Percentiles rank a stretch among this genome's conserved stretches.
Evolutionary conservation across 1,140 invertebrate species (phyloP).

Genomic region (Drosophila biarmipes): DNA sequence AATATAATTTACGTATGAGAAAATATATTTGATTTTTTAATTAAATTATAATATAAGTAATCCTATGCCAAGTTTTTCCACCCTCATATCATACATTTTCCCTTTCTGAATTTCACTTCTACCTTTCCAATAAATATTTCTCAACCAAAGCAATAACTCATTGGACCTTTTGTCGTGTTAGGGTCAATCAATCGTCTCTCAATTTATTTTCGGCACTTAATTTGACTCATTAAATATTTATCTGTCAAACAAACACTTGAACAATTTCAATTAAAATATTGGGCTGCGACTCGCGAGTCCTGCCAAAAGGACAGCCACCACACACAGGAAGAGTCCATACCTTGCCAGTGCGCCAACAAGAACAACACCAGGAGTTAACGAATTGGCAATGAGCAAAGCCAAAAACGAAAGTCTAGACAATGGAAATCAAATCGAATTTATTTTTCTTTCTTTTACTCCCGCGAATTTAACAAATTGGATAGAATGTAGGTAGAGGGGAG

Average conservation of each 20-base stretch:
- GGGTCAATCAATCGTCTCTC: constrained; percentile 24
- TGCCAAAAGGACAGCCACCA: constrained; percentile 27
- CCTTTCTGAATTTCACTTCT: not conserved
- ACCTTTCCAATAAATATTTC: not conserved
- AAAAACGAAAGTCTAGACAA: constrained; percentile 77
- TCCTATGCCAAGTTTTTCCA: too few relatives aligned
- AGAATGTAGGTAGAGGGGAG: constrained; percentile 19
- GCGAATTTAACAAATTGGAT: constrained; percentile 72
- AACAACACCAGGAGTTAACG: constrained; percentile 57
- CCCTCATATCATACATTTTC: too few relatives aligned
- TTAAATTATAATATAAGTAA: too few relatives aligned
- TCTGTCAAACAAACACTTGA: constrained; percentile 75
- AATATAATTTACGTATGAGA: too few relatives aligned
- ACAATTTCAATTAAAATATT: constrained; percentile 82
- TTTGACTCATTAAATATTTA: constrained; percentile 78
- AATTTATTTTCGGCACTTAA: constrained; percentile 43
- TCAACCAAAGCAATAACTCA: constrained; percentile 3
- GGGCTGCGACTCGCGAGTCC: constrained; percentile 35
- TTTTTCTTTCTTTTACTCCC: constrained; percentile 51
- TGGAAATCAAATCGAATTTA: constrained; percentile 82
- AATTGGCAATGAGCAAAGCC: constrained; percentile 76
- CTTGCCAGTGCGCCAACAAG: constrained; percentile 42
- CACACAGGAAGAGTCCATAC: constrained; percentile 46
- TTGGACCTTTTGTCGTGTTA: not conserved
- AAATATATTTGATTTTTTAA: too few relatives aligned